phyloP scores from a whole-genome alignment of 2,113 vertebrate genomes.

The Edolisoma coerulescens region DNA sequence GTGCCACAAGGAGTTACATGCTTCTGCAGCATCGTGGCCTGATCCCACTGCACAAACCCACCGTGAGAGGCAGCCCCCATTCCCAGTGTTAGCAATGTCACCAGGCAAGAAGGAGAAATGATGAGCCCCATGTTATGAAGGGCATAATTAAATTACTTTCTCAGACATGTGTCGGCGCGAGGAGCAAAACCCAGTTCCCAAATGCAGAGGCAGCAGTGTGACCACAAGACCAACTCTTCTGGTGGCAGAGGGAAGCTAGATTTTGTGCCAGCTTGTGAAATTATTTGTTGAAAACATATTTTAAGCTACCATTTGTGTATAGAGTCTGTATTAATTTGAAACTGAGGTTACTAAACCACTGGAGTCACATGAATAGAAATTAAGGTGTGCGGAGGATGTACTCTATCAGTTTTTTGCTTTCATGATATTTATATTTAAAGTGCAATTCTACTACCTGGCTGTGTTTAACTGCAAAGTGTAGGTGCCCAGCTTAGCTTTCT shows the following conservation, averaged over 20 bases:
- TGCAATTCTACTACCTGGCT: neutral
- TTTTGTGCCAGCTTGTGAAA: neutral
- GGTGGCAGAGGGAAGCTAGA: neutral
- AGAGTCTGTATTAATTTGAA: neutral
- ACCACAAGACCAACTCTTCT: neutral
- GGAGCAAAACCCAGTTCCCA: neutral
- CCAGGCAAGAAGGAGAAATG: neutral
- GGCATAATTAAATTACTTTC: neutral
- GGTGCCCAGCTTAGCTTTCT: neutral
- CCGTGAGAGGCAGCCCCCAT: fast-evolving
- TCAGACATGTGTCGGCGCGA: fast-evolving
- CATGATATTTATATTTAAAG: neutral
- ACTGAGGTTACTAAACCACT: neutral
- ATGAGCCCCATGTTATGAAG: fast-evolving
- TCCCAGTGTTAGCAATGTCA: neutral
- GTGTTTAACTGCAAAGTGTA: neutral
- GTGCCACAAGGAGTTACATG: neutral
- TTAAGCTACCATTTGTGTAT: neutral
- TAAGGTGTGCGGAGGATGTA: neutral
- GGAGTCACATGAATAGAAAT: neutral
- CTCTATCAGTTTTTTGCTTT: neutral
- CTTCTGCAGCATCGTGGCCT: neutral
- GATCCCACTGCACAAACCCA: neutral
- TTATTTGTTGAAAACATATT: neutral
- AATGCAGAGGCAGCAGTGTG: neutral